Evolutionary conservation across 2,113 vertebrate genomes (phyloP), one percentile per base, ranked within the genome.

Genomic region (Lophochroa leadbeateri): DNA sequence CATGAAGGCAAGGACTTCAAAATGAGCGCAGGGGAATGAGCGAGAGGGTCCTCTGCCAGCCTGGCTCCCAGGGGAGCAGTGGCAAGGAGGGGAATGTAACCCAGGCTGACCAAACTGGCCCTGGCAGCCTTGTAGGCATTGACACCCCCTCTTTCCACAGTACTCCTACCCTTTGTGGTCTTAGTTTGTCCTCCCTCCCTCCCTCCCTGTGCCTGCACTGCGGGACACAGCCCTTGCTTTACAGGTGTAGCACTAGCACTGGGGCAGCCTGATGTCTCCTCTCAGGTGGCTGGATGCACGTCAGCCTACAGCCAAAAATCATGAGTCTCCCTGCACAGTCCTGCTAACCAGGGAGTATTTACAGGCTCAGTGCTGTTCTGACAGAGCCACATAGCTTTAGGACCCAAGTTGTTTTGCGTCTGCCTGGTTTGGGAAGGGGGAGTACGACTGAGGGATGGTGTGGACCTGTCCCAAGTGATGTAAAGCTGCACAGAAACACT

Each of bases 381-480:
- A 79, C 75, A 24, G 17, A 74, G 87, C 61, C 75, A 28, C 33
- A 16, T 44, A 61, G 18, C 39, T 74, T 44, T 21, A 67, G 63
- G 88, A 86, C 83, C 68, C 52, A 72, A 10, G 47, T 0, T 67
- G 70, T 43, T 14, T 74, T 58, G 27, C 0, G 1, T 13, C 53
- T 72, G 71, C 33, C 68, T 1, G 5, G 25, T n/a, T 11, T 75
- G 74, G 33, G 28, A 53, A 46, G 29, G 19, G 33, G 21, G 10
- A 50, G 11, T 31, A 28, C 0, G 1, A 13, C 46, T n/a, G 21
- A 46, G 0, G 0, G 41, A 6, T 0, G 1, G 43, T 6, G 39
- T 41, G 60, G 35, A 47, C 11, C 7, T 2, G 0, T 72, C 52
- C 29, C 7, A 15, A 52, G 41, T 10, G n/a, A 21, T 29, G 69